Evolutionary conservation across 2,113 vertebrate genomes (phyloP), one percentile per base, ranked within the genome.

Genomic region (Heloderma charlesbogerti): DNA sequence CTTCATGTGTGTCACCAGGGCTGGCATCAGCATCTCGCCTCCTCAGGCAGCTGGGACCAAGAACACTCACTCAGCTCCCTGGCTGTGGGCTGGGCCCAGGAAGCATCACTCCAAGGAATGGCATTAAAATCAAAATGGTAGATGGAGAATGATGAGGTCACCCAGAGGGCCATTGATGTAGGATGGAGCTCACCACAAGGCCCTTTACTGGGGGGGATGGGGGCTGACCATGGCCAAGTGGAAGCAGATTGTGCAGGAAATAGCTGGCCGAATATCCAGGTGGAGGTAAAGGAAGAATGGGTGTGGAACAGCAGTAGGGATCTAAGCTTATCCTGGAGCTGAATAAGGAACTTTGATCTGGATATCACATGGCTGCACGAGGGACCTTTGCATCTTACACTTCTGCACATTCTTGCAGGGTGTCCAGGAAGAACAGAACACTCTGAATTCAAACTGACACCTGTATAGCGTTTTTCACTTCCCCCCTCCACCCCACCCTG

Each of bases 91-190:
- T 74, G n/a, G 16, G 13, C 18, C n/a, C n/a, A 75, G n/a, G 10
- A 18, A 13, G 10, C 3, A 3, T n/a, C 5, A 16, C 1, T 6
- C 15, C 15, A 4, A 9, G 15, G n/a, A 72, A n/a, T 37, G 15
- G 3, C 40, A n/a, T 18, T 34, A 6, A 18, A 75, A 18, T 75
- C 60, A 63, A 63, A 22, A 63, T 63, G 60, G 60, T 12, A 18
- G 37, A 37, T 75, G 37, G 15, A 15, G n/a, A 18, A 37, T 75
- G 72, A 15, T 75, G 72, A 1, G 72, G 16, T 0, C 51, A 12
- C 10, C 51, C 31, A 22, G 57, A 60, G 57, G 57, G 31, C 5
- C 25, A 69, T 69, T 8, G 16, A 31, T 69, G 67, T 29, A 69
- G 67, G 29, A 69, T 27, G 60, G 10, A 9, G 51, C 10, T 54